Evolutionary conservation across 1,140 invertebrate species (phyloP).

Genomic region (Aphidius ervi): DNA sequence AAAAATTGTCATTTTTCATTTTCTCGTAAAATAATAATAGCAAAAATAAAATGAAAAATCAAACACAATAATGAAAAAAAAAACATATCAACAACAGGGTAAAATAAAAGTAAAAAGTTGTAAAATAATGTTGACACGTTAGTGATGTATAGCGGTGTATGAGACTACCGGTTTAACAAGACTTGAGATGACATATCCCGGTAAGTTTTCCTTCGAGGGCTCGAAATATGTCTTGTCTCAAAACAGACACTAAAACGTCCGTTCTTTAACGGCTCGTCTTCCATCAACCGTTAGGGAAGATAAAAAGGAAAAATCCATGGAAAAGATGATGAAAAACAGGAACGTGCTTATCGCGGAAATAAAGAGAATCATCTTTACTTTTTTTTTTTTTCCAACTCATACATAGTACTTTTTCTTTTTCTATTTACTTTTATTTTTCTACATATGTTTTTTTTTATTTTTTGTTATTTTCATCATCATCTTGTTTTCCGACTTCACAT

Average conservation of each 20-base stretch:
- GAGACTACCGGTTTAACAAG: neutral
- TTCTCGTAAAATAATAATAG: neutral
- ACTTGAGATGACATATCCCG: conserved; percentile 4
- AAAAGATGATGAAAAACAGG: neutral
- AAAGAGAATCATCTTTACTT: neutral
- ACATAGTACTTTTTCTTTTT: no score
- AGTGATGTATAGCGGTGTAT: conserved; percentile 1
- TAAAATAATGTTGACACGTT: neutral
- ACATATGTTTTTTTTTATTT: no score
- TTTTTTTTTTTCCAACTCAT: no score
- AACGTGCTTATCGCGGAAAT: conserved; percentile 3
- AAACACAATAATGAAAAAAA: no score
- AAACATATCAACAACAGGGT: no score
- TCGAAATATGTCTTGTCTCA: neutral
- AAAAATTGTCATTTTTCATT: no score
- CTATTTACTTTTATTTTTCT: no score
- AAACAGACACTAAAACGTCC: neutral
- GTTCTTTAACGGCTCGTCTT: conserved; percentile 1
- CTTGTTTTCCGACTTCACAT: no score
- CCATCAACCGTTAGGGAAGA: conserved; percentile 5
- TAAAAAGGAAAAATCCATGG: neutral
- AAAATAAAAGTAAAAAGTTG: no score
- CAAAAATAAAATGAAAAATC: neutral
- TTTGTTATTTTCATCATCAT: no score
- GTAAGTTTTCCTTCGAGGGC: conserved; percentile 4